A percentile compares a stretch with the other conserved stretches of the same genome.
These are phyloP conservation scores for Oxytorus armatus DNA, from an alignment of 2,888 invertebrate species.

Conservation along the genomic window DNA sequence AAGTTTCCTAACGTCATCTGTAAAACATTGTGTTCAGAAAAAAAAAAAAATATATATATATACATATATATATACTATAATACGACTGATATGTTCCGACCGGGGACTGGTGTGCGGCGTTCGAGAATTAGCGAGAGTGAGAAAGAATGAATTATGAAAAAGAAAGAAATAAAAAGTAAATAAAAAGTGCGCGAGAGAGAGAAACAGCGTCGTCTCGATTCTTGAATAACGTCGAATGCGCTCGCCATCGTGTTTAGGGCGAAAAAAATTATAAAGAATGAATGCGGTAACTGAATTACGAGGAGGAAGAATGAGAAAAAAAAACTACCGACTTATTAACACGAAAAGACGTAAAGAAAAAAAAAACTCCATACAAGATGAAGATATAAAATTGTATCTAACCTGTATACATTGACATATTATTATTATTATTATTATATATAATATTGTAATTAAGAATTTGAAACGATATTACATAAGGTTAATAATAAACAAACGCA, in stretches of 20 bases:
- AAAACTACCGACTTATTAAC: conserved; percentile 80
- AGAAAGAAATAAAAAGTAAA: no score
- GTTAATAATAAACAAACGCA: conserved; percentile 84
- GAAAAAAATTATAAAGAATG: conserved; percentile 70
- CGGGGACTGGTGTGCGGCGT: conserved; percentile 79
- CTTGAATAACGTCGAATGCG: no score
- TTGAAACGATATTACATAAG: conserved; percentile 84
- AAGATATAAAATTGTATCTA: conserved; percentile 83
- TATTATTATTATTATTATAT: conserved; percentile 82
- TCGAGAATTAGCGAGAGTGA: conserved; percentile 78
- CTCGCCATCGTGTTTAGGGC: conserved; percentile 74
- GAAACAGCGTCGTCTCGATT: conserved; percentile 73
- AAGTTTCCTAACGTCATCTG: conserved; percentile 84
- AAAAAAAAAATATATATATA: conserved; percentile 57
- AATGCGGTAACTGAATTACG: conserved; percentile 69
- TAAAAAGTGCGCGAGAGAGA: no score
- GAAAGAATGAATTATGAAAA: conserved; percentile 78
- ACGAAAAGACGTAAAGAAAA: conserved; percentile 76
- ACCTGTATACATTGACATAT: conserved; percentile 84
- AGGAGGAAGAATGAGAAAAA: conserved; percentile 72
- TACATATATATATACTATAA: conserved; percentile 80
- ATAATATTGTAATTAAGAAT: conserved; percentile 84
- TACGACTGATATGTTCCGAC: conserved; percentile 83
- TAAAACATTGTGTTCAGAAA: conserved; percentile 85
- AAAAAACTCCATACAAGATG: conserved; percentile 81